These are phyloP conservation scores for Lasioglossum lativentre DNA, from an alignment of 2,888 invertebrate genomes.

Conservation along the genomic window DNA sequence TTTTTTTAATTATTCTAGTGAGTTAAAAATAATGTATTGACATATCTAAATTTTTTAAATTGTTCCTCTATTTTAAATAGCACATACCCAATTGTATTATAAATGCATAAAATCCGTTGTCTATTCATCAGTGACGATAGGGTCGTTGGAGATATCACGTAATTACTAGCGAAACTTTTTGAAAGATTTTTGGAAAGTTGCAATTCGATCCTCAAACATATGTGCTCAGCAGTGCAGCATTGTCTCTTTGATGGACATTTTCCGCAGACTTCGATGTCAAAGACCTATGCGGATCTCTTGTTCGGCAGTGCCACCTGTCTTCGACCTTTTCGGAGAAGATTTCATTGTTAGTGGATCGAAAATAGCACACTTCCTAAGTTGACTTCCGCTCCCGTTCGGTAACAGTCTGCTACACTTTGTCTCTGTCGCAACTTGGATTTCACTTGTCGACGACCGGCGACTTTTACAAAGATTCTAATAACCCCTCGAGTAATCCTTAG, in stretches of 20 bases:
- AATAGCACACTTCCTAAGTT: background rate
- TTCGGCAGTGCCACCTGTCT: background rate
- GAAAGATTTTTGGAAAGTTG: background rate
- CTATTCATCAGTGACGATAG: no score
- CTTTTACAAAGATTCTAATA: background rate
- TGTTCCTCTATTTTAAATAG: no score
- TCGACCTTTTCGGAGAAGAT: background rate
- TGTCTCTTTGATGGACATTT: constrained; percentile 8
- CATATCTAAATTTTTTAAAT: no score
- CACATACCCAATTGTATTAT: no score
- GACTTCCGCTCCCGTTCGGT: background rate
- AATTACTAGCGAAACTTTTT: background rate
- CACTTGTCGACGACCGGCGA: background rate
- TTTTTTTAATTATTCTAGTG: no score
- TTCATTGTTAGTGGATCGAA: background rate
- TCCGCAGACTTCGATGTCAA: constrained; percentile 7
- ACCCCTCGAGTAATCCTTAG: background rate
- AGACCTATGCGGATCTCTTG: constrained; percentile 1
- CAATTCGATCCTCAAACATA: background rate
- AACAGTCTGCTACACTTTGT: background rate
- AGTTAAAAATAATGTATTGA: no score
- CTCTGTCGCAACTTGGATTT: background rate
- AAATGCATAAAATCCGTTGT: no score
- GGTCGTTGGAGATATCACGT: background rate
- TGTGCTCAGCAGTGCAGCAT: background rate